Conservation (phyloP, 2,888 invertebrate genomes). For the Drosophila multiciliata region DNA sequence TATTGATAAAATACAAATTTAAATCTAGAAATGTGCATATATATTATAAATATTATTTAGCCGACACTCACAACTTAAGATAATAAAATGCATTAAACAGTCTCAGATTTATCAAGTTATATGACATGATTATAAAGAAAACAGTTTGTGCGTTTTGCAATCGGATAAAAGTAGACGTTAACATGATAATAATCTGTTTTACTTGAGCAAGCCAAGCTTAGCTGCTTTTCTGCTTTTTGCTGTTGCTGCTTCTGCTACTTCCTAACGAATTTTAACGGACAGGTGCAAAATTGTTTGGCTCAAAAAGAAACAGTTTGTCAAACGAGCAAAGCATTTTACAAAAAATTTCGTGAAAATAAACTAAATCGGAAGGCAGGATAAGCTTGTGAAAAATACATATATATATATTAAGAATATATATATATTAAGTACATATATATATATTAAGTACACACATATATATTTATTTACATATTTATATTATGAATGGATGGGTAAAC, state of each 20-base stretch:
- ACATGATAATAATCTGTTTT: conserved; percentile 19
- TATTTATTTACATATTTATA: background rate
- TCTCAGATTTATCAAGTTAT: background rate
- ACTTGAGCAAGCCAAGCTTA: background rate
- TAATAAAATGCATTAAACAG: background rate
- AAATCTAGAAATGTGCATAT: background rate
- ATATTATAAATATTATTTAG: background rate
- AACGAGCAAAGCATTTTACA: conserved; percentile 30
- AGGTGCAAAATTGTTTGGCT: conserved; percentile 47
- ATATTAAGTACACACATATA: background rate
- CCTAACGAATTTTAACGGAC: conserved; percentile 36
- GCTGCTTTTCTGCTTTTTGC: background rate
- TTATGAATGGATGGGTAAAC: background rate
- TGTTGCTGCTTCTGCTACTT: background rate
- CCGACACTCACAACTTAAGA: background rate
- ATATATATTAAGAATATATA: background rate
- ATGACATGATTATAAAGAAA: background rate
- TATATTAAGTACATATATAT: background rate
- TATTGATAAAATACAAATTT: background rate
- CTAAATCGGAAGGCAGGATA: background rate
- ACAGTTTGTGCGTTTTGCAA: conserved; percentile 7
- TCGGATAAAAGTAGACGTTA: conserved; percentile 18
- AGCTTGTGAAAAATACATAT: background rate
- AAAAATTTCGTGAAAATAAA: conserved; percentile 36
- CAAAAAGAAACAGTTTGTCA: conserved; percentile 40